phyloP scores from a whole-genome alignment of 2,888 invertebrate species.

The Apeira syringaria region DNA sequence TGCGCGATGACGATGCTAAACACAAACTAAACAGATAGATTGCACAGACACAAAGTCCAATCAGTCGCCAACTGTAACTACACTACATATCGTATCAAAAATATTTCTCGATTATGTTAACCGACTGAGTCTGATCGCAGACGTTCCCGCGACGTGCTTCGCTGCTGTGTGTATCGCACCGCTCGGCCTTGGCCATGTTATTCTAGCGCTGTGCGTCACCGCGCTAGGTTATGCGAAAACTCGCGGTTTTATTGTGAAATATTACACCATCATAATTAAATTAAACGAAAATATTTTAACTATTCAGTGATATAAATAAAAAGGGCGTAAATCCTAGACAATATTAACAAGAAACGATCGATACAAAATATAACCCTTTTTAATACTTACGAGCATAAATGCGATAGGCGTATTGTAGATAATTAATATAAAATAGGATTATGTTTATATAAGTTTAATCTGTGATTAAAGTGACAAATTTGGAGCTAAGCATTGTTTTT shows the following conservation, averaged over 20 bases:
- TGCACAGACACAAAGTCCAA: too few species aligned
- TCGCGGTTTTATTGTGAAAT: background rate
- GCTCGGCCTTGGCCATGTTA: constrained; percentile 36
- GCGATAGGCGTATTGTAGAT: too few species aligned
- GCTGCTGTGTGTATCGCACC: constrained; percentile 12
- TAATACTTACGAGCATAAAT: background rate
- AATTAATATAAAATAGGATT: too few species aligned
- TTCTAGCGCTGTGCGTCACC: constrained; percentile 32
- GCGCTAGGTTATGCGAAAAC: constrained; percentile 25
- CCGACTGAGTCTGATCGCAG: background rate
- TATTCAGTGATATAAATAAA: too few species aligned
- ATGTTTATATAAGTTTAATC: too few species aligned
- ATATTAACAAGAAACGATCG: too few species aligned
- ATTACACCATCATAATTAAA: background rate
- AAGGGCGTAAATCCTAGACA: background rate
- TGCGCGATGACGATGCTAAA: too few species aligned
- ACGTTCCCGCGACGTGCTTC: background rate
- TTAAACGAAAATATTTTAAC: background rate
- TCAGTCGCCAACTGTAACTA: too few species aligned
- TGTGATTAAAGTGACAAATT: constrained; percentile 4
- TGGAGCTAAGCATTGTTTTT: background rate
- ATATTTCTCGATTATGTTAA: background rate
- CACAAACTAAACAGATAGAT: too few species aligned
- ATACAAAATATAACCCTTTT: constrained; percentile 7
- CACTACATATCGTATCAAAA: too few species aligned